Evolutionary conservation across 2,888 invertebrate species (phyloP).

Genomic region (Agrotis puta): DNA sequence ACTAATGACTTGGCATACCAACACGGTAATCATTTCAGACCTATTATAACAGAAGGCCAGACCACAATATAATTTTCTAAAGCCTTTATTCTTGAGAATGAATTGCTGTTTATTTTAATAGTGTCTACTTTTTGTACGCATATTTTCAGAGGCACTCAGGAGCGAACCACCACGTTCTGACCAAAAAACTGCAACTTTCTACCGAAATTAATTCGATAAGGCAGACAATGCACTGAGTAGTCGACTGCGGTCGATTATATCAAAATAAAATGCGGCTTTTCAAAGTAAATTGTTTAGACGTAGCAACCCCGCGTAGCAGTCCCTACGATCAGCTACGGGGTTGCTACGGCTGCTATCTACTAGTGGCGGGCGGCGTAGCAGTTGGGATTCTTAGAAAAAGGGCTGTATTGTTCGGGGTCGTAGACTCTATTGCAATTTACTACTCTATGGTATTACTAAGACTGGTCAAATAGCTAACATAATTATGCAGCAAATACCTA

Average conservation of each 20-base stretch:
- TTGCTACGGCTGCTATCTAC: not conserved
- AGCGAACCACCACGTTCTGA: constrained; percentile 43
- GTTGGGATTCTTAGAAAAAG: not conserved
- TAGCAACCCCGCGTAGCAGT: constrained; percentile 19
- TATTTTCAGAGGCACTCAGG: constrained; percentile 46
- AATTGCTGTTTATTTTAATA: constrained; percentile 54
- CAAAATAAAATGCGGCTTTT: not conserved
- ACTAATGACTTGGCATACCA: constrained; percentile 14
- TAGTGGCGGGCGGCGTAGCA: not conserved
- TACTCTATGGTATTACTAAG: not conserved
- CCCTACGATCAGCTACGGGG: constrained; percentile 10
- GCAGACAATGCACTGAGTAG: constrained; percentile 34
- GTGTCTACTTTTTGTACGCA: constrained; percentile 52
- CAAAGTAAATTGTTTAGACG: not conserved
- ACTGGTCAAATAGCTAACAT: too few species aligned
- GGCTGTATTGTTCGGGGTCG: not conserved
- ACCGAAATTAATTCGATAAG: constrained; percentile 58
- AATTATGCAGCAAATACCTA: too few species aligned
- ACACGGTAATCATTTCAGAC: constrained; percentile 18
- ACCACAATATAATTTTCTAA: constrained; percentile 22
- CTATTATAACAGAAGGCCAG: constrained; percentile 25
- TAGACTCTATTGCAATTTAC: not conserved
- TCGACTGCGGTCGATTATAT: not conserved
- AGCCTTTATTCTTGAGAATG: constrained; percentile 35
- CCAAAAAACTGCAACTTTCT: constrained; percentile 57